phyloP scores from a whole-genome alignment of 2,113 vertebrate genomes.

The Petroica traversi region DNA sequence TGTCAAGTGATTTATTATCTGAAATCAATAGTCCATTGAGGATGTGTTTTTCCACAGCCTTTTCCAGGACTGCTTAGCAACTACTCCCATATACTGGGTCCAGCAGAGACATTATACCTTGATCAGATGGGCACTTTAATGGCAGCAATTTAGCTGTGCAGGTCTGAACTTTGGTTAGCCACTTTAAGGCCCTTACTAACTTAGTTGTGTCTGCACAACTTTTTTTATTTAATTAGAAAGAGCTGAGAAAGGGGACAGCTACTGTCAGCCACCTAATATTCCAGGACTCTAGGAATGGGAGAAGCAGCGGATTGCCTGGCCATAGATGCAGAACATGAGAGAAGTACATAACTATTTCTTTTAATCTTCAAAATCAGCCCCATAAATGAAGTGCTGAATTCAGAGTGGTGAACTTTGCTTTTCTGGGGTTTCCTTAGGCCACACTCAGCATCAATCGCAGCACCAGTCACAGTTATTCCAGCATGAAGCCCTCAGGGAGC shows the following conservation, averaged over 20 bases:
- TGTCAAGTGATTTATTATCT: neutral
- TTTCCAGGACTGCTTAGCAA: slow-evolving; percentile 37
- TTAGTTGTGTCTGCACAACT: neutral
- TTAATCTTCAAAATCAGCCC: neutral
- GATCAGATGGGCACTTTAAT: neutral
- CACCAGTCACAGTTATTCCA: neutral
- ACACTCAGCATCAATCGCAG: neutral
- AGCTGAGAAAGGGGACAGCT: neutral
- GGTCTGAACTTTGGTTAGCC: slow-evolving; percentile 9
- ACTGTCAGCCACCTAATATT: rapidly evolving
- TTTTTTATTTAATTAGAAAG: neutral
- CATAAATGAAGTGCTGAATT: neutral
- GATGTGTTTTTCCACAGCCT: slow-evolving; percentile 15
- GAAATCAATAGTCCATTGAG: slow-evolving; percentile 19
- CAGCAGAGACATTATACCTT: neutral
- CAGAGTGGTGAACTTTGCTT: neutral
- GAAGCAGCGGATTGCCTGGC: neutral
- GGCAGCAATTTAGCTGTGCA: slow-evolving; percentile 14
- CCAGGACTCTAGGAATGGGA: neutral
- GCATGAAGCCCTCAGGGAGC: neutral
- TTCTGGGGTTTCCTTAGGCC: neutral
- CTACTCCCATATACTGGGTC: neutral
- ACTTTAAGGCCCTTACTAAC: neutral
- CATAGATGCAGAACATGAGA: rapidly evolving
- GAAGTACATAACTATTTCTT: neutral